Conservation (phyloP, 2,888 invertebrate species). For the Ganaspis brasiliensis region DNA sequence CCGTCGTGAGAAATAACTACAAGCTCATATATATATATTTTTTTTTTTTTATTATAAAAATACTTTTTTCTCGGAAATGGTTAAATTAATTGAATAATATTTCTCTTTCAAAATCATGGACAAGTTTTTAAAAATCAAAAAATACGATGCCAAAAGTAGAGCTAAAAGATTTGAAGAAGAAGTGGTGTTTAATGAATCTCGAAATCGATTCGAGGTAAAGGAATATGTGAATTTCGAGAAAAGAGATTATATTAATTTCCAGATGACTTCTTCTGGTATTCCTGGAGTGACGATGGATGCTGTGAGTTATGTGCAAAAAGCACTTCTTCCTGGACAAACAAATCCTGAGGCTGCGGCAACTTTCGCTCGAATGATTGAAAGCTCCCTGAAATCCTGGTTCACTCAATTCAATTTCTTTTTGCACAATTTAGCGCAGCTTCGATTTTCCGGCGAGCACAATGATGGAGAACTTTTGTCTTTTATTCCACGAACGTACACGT, state of each 20-base stretch:
- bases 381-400: constrained; percentile 95
- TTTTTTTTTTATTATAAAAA: too few species aligned
- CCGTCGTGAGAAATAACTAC: background rate
- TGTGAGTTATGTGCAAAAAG: constrained; percentile 94
- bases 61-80: too few species aligned
- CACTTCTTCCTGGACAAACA: constrained; percentile 92
- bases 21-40: background rate
- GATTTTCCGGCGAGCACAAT: constrained; percentile 94
- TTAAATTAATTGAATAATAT: background rate
- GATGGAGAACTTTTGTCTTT: constrained; percentile 93
- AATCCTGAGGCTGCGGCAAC: constrained; percentile 98
- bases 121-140: too few species aligned
- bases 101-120: too few species aligned
- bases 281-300: constrained; percentile 95
- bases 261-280: constrained; percentile 97
- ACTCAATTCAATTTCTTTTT: constrained; percentile 99
- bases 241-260: constrained; percentile 63
- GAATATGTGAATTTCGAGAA: constrained; percentile 23
- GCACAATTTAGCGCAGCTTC: constrained; percentile 96
- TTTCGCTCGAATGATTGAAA: constrained; percentile 97
- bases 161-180: too few species aligned
- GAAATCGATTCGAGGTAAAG: background rate
- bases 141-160: too few species aligned
- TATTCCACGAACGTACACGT: constrained; percentile 97
- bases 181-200: background rate